Base-by-base conservation (phyloP, 2,113 vertebrate genomes). In the Cavia porcellus region DNA sequence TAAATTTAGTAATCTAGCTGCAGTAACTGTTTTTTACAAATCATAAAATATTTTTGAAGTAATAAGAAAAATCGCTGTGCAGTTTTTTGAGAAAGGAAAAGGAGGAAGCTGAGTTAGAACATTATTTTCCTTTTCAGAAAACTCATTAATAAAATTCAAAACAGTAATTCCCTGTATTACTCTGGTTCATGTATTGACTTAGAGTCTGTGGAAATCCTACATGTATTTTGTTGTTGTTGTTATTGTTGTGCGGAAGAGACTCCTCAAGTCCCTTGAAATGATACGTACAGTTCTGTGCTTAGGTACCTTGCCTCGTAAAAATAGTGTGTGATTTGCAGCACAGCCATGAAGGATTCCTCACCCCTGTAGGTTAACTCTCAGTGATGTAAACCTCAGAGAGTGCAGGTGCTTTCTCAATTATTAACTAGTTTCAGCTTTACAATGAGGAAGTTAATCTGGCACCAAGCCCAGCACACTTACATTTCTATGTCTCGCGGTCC, bases 361-460 rank as follows among this genome's bases (percentile, higher is more conserved):
- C 35, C 9, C 61, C 30, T 38, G 30, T 55, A 82, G 24, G 38
- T 95, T 90, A 77, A 89, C 32, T 55, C 45, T 79, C 81, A 90
- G 52, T 88, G 86, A 50, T 57, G 15, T 8, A 96, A 55, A 92
- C 59, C 82, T 92, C 86, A 59, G 61, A 52, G 64, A n/a, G 17
- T 91, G 86, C 64, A 15, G 52, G 57, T 45, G 55, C 35, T 90
- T 92, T 77, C 61, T 57, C 28, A 50, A 55, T 91, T 85, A 68
- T 72, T 93, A 96, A 64, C 72, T 91, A 79, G 89, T 93, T 95
- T 87, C 32, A 68, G 88, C 84, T 77, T 96, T 91, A 62, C 30
- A 86, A 42, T 79, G 79, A 2, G 30, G 94, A 47, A 88, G 30
- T 15, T 59, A 2, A n/a, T 47, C 30, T 94, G 66, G 81, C 62